Percentiles rank a stretch among this genome's conserved stretches.
phyloP scores from a whole-genome alignment of 2,888 invertebrate genomes.

The Camponotus fellah region DNA sequence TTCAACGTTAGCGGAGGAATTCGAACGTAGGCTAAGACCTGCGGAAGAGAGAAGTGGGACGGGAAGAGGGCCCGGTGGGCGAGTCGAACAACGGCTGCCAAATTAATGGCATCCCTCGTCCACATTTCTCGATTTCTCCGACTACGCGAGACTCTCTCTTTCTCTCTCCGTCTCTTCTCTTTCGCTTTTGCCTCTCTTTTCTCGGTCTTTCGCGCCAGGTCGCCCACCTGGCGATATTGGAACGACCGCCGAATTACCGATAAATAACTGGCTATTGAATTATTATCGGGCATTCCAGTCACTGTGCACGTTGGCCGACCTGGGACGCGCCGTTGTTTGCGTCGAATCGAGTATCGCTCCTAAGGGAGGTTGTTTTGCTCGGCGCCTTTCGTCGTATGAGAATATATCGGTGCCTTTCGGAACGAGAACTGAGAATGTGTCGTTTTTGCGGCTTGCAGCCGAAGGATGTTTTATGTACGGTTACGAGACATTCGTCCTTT shows the following conservation, averaged over 20 bases:
- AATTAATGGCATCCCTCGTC: constrained; percentile 80
- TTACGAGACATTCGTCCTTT: constrained; percentile 35
- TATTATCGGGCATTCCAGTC: constrained; percentile 68
- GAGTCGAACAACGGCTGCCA: constrained; percentile 79
- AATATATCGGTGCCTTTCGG: constrained; percentile 17
- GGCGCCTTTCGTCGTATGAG: constrained; percentile 24
- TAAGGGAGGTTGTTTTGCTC: constrained; percentile 20
- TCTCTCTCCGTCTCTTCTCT: constrained; percentile 11
- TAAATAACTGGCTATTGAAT: constrained; percentile 81
- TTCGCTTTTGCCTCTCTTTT: constrained; percentile 42
- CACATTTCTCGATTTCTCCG: constrained; percentile 77
- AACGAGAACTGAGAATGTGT: constrained; percentile 32
- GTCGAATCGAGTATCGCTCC: constrained; percentile 54
- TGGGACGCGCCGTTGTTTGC: constrained; percentile 44
- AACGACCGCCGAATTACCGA: constrained; percentile 75
- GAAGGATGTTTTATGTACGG: constrained; percentile 37
- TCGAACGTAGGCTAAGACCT: constrained; percentile 75
- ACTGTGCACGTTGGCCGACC: constrained; percentile 47
- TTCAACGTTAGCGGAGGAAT: constrained; percentile 74
- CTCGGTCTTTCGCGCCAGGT: constrained; percentile 54
- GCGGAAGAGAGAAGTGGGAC: constrained; percentile 60
- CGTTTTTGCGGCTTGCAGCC: neutral
- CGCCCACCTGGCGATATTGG: constrained; percentile 78
- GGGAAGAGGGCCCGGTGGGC: constrained; percentile 70
- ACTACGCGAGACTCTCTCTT: constrained; percentile 53